phyloP scores from a whole-genome alignment of 2,797 vertebrate genomes.

The Acanthurus leucopareius region DNA sequence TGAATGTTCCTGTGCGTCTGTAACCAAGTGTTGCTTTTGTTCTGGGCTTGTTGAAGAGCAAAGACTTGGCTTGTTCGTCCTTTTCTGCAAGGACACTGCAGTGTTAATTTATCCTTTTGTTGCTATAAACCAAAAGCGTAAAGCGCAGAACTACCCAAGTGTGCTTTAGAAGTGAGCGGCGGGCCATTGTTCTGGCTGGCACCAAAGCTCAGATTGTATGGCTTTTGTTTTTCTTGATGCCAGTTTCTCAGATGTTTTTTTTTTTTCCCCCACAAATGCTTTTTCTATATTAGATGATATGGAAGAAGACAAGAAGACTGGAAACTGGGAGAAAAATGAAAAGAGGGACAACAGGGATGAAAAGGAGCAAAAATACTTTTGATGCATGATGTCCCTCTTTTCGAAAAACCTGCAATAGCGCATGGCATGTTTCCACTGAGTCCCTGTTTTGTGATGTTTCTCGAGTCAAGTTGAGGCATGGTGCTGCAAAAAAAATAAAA shows the following conservation, averaged over 20 bases:
- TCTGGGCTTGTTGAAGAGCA: constrained; percentile 6
- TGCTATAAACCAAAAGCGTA: constrained; percentile 26
- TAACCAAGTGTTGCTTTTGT: constrained; percentile 30
- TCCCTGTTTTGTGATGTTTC: constrained; percentile 22
- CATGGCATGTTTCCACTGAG: constrained; percentile 1
- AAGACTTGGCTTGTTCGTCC: constrained; percentile 15
- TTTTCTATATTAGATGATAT: constrained; percentile 16
- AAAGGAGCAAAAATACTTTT: not conserved
- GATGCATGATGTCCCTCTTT: not conserved
- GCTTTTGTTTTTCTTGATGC: constrained; percentile 23
- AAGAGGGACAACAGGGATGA: constrained; percentile 19
- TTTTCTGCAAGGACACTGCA: constrained; percentile 37
- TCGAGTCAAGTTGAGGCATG: constrained; percentile 11
- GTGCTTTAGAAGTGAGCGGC: constrained; percentile 27
- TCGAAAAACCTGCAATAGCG: constrained; percentile 25
- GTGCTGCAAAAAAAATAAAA: constrained; percentile 1
- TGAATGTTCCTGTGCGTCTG: constrained; percentile 6
- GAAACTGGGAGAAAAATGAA: not conserved
- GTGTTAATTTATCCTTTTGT: constrained; percentile 47
- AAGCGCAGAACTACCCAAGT: constrained; percentile 32
- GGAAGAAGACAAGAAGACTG: constrained; percentile 4
- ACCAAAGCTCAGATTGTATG: not conserved
- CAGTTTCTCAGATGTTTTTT: constrained; percentile 1
- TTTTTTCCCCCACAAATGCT: constrained; percentile 6
- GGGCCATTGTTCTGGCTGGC: constrained; percentile 1